Evolutionary conservation across 1,140 invertebrate genomes (phyloP), one percentile per base, ranked within the genome.

Genomic region (Drosophila hydei): DNA sequence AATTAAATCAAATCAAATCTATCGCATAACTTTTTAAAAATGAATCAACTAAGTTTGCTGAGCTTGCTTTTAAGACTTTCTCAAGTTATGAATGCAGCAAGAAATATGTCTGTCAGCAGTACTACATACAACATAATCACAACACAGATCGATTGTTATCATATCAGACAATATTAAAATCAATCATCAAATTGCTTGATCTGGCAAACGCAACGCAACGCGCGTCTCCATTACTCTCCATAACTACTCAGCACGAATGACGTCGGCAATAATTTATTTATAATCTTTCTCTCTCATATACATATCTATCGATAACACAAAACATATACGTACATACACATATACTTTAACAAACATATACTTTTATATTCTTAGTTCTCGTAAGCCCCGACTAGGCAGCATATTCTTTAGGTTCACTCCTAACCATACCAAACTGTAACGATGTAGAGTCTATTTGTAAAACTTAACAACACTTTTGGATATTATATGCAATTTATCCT

Each of bases 221-320:
- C 72, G 67, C 23, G 16, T 48, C 48, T 51, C 16, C 56, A 65
- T 56, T 56, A 65, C 47, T 64, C 45, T 65, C 52, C 79, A 83
- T 79, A 65, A 61, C 77, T 81, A 61, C 70, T 76, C 65, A 77
- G 72, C 78, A 90, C 78, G 80, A 89, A 88, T 90, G 87, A 90
- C 87, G 87, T 90, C 87, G 87, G 87, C 87, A 89, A 77, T 85
- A 85, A 72, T 72, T 33, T 76, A 60, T 38, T 64, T 73, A 62
- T 56, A 71, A 23, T 47, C 64, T 58, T 25, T 12, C 30, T 71
- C 23, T 63, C 3, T 40, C 38, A 47, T 65, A 58, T 42, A 77
- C 73, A 62, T 62, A 65, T 47, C 51, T 71, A 75, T 54, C 36
- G 62, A 76, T 76, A 50, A 78, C 61, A 48, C 61, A 61, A 25